Evolutionary conservation across 2,888 invertebrate species (phyloP).

Genomic region (Sericinus montela): DNA sequence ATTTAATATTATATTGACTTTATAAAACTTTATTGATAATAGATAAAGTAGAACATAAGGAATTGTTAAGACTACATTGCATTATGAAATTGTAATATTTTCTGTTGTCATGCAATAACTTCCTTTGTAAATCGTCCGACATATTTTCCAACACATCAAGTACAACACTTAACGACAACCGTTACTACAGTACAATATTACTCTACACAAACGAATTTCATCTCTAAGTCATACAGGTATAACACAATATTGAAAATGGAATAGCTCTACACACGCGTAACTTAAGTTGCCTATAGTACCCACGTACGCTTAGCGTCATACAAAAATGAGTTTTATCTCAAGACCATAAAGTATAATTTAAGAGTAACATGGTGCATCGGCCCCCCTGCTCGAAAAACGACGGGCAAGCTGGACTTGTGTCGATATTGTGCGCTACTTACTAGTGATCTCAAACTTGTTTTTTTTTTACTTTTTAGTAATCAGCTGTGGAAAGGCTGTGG

Average conservation of each 20-base stretch:
- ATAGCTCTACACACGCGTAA: background rate
- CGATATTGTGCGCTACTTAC: slow-evolving; percentile 19
- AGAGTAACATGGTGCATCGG: background rate
- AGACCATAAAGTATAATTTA: background rate
- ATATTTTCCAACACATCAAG: slow-evolving; percentile 18
- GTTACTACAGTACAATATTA: background rate
- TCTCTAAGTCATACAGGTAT: background rate
- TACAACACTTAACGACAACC: slow-evolving; percentile 9
- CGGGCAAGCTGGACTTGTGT: slow-evolving; percentile 18
- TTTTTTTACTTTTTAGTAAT: slow-evolving; percentile 15
- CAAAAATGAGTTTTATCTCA: background rate
- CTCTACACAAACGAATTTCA: background rate
- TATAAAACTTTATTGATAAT: no score
- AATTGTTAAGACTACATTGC: no score
- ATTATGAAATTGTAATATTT: slow-evolving; percentile 13
- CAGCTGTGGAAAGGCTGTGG: slow-evolving; percentile 15
- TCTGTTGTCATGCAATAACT: slow-evolving; percentile 13
- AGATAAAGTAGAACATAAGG: no score
- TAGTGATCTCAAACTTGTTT: slow-evolving; percentile 14
- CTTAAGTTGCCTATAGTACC: slow-evolving; percentile 8
- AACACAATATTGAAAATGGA: background rate
- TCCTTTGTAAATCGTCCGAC: slow-evolving; percentile 18
- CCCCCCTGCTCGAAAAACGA: slow-evolving; percentile 14
- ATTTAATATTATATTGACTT: no score
- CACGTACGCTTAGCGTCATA: slow-evolving; percentile 9